A percentile compares a stretch with the other conserved stretches of the same genome.
Evolutionary conservation across 2,888 invertebrate species (phyloP).

Genomic region (Acronicta alni): DNA sequence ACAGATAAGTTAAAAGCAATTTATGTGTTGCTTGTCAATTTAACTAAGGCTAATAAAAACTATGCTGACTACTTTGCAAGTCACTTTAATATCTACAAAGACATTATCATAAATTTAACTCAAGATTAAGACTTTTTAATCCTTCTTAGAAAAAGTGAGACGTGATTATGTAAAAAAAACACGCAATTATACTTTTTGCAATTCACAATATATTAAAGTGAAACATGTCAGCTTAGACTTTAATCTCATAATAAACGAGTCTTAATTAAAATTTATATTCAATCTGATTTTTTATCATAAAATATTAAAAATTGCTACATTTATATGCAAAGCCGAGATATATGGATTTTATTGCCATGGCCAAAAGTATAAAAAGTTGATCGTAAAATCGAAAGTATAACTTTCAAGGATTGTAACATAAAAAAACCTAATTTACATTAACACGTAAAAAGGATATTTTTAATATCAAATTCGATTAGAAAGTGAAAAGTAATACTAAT

Average conservation of each 20-base stretch:
- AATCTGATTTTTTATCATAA: conserved; percentile 32
- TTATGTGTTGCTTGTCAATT: conserved; percentile 1
- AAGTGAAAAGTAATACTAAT: conserved; percentile 38
- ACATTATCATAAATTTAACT: background rate
- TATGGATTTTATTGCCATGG: conserved; percentile 28
- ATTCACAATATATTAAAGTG: conserved; percentile 17
- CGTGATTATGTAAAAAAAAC: conserved; percentile 11
- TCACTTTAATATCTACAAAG: background rate
- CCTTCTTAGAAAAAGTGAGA: conserved; percentile 5
- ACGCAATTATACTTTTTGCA: conserved; percentile 6
- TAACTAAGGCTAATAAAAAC: background rate
- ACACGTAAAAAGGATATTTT: conserved; percentile 25
- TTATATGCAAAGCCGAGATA: conserved; percentile 35
- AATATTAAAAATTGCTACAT: conserved; percentile 27
- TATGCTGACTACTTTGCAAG: conserved; percentile 1
- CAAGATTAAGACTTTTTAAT: background rate
- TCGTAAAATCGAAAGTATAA: conserved; percentile 50
- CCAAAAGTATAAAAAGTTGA: conserved; percentile 27
- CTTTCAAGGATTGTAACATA: conserved; percentile 46
- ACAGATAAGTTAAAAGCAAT: conserved; percentile 1
- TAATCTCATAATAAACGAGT: conserved; percentile 43
- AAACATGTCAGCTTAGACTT: conserved; percentile 37
- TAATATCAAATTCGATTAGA: conserved; percentile 30
- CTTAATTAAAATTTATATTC: conserved; percentile 43
- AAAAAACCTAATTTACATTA: conserved; percentile 22